Evolutionary conservation across 2,113 vertebrate species (phyloP).

Genomic region (Pangasianodon hypophthalmus): DNA sequence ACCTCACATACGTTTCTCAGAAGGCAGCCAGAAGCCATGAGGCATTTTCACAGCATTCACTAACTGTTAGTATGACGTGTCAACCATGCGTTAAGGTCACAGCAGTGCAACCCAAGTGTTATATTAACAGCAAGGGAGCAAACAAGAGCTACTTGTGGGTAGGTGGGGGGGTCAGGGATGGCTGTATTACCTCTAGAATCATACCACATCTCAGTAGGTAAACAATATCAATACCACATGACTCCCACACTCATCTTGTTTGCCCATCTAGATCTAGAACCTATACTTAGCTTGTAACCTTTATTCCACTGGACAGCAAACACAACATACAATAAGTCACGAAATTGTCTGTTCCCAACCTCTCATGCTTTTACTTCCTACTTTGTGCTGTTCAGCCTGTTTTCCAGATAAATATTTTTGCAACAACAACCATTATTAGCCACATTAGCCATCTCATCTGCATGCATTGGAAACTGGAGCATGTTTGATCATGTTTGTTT

Average conservation of each 20-base stretch:
- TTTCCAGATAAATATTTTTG: neutral
- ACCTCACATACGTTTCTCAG: slow-evolving; percentile 19
- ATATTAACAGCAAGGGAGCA: slow-evolving; percentile 47
- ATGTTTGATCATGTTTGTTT: slow-evolving; percentile 19
- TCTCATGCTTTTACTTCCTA: neutral
- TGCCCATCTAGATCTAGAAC: neutral
- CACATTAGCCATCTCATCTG: slow-evolving; percentile 7
- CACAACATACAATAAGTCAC: neutral
- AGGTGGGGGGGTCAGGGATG: neutral
- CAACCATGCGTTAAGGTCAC: slow-evolving; percentile 56
- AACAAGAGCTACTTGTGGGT: slow-evolving; percentile 29
- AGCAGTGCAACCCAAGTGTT: slow-evolving; percentile 36
- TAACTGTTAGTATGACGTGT: slow-evolving; percentile 43
- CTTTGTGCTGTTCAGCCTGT: neutral
- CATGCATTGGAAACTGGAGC: slow-evolving; percentile 13
- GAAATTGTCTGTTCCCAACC: neutral
- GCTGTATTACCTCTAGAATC: neutral
- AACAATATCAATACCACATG: neutral
- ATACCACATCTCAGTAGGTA: neutral
- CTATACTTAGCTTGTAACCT: neutral
- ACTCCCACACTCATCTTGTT: neutral
- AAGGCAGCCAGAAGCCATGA: neutral
- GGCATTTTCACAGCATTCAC: slow-evolving; percentile 29
- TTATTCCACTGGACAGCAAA: neutral
- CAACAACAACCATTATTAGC: neutral